Conservation (phyloP, 2,888 invertebrate species). For the Andrena fulva region DNA sequence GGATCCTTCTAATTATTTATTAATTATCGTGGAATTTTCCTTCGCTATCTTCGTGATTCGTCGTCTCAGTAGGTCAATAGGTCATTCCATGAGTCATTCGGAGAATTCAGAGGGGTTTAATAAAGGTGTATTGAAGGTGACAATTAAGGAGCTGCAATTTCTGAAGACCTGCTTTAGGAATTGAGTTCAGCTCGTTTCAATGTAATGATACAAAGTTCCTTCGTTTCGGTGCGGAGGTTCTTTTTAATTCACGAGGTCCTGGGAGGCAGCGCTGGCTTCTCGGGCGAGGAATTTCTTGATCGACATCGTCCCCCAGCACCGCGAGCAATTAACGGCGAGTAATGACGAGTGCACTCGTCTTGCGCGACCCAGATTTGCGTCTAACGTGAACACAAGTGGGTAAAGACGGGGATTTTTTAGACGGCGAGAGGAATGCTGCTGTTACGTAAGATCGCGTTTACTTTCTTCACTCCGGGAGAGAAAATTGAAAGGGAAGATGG, state of each 20-base stretch:
- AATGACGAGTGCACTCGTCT: slow-evolving; percentile 36
- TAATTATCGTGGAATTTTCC: not conserved
- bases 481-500: not conserved
- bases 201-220: not conserved
- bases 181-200: not conserved
- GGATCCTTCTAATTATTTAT: not conserved
- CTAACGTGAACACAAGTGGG: not conserved
- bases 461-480: not conserved
- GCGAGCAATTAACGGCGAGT: slow-evolving; percentile 50
- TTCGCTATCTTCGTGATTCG: too few relatives aligned
- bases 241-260: slow-evolving; percentile 5
- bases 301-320: slow-evolving; percentile 19
- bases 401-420: slow-evolving; percentile 2
- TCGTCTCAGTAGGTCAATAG: too few relatives aligned
- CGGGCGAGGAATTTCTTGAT: slow-evolving; percentile 41
- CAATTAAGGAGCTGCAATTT: not conserved
- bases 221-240: not conserved
- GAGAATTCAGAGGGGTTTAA: not conserved
- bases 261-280: slow-evolving; percentile 4
- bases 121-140: not conserved
- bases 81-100: too few relatives aligned
- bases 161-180: not conserved
- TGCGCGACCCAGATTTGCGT: slow-evolving; percentile 6
- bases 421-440: not conserved
- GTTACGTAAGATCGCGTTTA: not conserved